Conservation (phyloP, 2,113 vertebrate genomes). For the Cryptotis parvus region DNA sequence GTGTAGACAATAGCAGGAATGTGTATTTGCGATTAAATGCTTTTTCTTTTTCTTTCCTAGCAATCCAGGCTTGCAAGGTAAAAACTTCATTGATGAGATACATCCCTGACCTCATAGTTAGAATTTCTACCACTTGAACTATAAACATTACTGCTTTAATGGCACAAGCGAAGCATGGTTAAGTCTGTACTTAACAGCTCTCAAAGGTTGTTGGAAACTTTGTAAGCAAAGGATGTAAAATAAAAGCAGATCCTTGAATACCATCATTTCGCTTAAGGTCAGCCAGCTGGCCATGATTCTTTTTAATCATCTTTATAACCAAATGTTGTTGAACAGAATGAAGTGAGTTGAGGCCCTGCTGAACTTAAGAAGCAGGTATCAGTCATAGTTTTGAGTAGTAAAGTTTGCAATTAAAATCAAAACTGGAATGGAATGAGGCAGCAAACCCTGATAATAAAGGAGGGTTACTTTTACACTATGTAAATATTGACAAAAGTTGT, state of each 20-base stretch:
- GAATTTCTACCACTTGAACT: not conserved
- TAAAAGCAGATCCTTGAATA: not conserved
- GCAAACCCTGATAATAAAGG: not conserved
- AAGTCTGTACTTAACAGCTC: not conserved
- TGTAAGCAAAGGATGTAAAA: not conserved
- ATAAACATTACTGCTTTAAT: not conserved
- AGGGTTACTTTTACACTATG: not conserved
- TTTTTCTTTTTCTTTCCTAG: not conserved
- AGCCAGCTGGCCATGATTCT: not conserved
- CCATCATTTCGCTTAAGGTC: not conserved
- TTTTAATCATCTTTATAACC: not conserved
- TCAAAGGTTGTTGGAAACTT: not conserved
- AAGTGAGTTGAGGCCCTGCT: not conserved
- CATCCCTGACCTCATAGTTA: not conserved
- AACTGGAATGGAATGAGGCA: constrained; percentile 22
- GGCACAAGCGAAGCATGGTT: not conserved
- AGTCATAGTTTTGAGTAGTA: constrained; percentile 3
- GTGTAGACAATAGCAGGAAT: not conserved
- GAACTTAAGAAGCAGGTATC: not conserved
- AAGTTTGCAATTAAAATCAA: constrained; percentile 42
- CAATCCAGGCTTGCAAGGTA: not conserved
- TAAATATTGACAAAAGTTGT: not conserved
- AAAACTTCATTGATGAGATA: too few relatives aligned
- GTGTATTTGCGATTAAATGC: not conserved
- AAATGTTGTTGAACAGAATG: not conserved